Conservation (phyloP, 2,113 vertebrate species). For the Glaucomys volans region DNA sequence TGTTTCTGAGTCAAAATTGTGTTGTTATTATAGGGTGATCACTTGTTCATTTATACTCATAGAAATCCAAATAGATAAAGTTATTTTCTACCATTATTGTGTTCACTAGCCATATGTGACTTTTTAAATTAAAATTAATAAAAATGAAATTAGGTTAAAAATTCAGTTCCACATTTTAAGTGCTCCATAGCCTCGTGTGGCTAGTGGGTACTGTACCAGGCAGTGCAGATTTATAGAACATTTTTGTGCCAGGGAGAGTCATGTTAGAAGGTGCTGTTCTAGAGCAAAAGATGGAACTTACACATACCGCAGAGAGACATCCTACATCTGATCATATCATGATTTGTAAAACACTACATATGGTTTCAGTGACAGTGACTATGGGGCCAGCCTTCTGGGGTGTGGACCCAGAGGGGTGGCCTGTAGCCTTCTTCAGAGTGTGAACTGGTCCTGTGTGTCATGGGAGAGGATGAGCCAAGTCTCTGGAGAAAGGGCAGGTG, state of each 20-base stretch:
- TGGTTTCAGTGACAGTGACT: background rate
- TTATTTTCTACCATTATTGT: background rate
- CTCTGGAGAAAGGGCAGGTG: constrained; percentile 87
- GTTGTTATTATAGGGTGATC: background rate
- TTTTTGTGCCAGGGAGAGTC: background rate
- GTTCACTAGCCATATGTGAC: background rate
- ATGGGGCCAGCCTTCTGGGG: background rate
- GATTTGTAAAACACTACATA: background rate
- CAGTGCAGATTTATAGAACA: background rate
- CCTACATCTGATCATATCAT: no score
- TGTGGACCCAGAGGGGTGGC: background rate
- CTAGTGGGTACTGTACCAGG: background rate
- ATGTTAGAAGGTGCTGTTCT: background rate
- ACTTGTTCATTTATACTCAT: background rate
- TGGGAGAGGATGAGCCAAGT: constrained; percentile 68
- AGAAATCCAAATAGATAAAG: background rate
- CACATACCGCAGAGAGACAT: background rate
- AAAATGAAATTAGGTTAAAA: constrained; percentile 43
- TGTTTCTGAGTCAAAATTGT: background rate
- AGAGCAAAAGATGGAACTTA: background rate
- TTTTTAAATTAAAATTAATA: constrained; percentile 42
- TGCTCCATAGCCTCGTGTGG: background rate
- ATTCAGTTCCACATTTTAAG: background rate
- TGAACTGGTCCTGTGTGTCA: constrained; percentile 40
- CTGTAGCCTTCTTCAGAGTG: background rate